These are phyloP conservation scores for Trilocha varians DNA, from an alignment of 2,888 invertebrate genomes.

Conservation along the genomic window DNA sequence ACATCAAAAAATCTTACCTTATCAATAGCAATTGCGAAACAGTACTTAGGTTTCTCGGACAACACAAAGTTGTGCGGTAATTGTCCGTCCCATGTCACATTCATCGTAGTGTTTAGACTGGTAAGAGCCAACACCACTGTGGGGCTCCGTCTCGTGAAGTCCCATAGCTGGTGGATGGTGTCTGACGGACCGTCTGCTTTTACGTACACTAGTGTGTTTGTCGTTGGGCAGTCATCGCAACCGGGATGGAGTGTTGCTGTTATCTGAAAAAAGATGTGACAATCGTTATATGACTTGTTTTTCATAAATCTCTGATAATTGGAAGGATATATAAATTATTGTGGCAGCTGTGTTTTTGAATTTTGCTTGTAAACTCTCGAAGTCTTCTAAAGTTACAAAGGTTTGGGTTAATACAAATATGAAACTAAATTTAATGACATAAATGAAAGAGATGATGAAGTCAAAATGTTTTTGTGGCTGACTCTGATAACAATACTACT, in stretches of 20 bases:
- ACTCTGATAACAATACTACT: no score
- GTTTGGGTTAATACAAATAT: no score
- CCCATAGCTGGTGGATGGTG: slow-evolving; percentile 78
- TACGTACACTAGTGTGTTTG: slow-evolving; percentile 63
- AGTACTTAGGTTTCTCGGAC: slow-evolving; percentile 61
- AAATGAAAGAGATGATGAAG: no score
- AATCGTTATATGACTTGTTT: not conserved
- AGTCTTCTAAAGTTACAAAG: no score
- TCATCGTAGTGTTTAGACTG: slow-evolving; percentile 49
- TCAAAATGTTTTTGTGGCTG: no score
- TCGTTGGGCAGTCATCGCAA: slow-evolving; percentile 33
- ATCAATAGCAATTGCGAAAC: slow-evolving; percentile 74
- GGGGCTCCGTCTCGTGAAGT: slow-evolving; percentile 73
- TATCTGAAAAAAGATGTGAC: slow-evolving; percentile 34
- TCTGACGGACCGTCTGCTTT: slow-evolving; percentile 72
- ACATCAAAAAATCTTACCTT: slow-evolving; percentile 56
- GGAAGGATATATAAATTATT: not conserved
- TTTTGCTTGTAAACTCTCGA: no score
- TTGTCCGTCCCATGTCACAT: slow-evolving; percentile 62
- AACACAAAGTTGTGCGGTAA: slow-evolving; percentile 44
- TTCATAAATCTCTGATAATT: no score
- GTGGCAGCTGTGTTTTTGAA: no score
- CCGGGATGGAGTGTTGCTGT: slow-evolving; percentile 45
- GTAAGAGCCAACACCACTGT: slow-evolving; percentile 72
- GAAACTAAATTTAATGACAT: no score